Evolutionary conservation across 2,888 invertebrate species (phyloP).

Genomic region (Drepanosiphum platanoidis): DNA sequence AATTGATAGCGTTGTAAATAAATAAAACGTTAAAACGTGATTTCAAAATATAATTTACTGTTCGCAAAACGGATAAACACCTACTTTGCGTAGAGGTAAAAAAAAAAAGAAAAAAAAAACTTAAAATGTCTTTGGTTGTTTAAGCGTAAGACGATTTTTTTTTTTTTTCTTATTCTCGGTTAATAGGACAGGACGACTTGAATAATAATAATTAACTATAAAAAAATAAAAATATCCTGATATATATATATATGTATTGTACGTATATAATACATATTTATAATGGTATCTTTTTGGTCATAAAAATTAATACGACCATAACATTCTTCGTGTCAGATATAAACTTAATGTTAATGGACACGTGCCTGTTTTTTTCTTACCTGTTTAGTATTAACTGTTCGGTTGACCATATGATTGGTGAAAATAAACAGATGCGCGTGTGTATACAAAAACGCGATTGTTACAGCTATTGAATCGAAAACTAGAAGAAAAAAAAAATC

Average conservation of each 20-base stretch:
- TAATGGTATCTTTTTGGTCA: background rate
- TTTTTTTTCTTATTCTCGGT: background rate
- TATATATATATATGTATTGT: background rate
- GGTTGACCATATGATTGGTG: background rate
- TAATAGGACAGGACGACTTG: background rate
- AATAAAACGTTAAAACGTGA: background rate
- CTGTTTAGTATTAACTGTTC: background rate
- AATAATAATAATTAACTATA: slow-evolving; percentile 7
- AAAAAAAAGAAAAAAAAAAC: background rate
- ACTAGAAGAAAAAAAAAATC: too few species aligned
- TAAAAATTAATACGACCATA: slow-evolving; percentile 10
- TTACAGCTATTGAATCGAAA: too few species aligned
- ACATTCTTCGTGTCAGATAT: background rate
- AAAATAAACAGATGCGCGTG: background rate
- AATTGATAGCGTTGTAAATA: background rate
- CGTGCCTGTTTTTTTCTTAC: background rate
- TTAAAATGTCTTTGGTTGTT: background rate
- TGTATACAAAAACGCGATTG: too few species aligned
- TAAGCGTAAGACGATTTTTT: background rate
- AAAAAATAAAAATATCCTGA: too few species aligned
- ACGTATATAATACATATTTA: background rate
- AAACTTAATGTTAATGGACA: slow-evolving; percentile 8
- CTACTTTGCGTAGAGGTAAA: background rate
- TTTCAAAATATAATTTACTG: background rate
- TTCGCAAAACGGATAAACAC: background rate